A percentile compares a stretch with the other conserved stretches of the same genome.
These are phyloP conservation scores for Halocynthia roretzi DNA, from an alignment of 23 tunicate species.

Conservation along the genomic window DNA sequence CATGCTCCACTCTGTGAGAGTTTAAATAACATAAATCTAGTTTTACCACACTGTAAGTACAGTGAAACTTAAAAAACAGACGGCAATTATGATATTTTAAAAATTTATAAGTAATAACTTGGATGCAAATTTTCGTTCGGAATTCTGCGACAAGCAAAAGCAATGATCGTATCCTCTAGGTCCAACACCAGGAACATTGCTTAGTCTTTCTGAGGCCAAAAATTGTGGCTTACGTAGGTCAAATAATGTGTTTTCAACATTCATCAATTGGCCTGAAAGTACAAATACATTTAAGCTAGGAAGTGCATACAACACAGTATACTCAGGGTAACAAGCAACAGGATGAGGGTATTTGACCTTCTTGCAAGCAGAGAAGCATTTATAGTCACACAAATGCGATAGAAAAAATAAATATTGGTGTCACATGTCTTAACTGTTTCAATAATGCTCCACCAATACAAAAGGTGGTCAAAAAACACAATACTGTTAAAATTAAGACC, in stretches of 20 bases:
- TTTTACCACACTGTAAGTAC: no score
- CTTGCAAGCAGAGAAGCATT: not conserved
- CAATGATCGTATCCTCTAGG: constrained; percentile 48
- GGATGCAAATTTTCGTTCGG: constrained; percentile 28
- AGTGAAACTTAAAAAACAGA: no score
- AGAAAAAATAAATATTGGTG: not conserved
- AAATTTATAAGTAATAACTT: constrained; percentile 2
- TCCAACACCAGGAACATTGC: constrained; percentile 23
- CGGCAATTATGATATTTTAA: no score
- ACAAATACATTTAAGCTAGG: not conserved
- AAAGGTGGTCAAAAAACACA: no score
- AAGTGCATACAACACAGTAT: not conserved
- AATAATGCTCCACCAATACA: not conserved
- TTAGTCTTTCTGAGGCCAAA: constrained; percentile 39
- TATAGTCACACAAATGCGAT: not conserved
- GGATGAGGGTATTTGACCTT: not conserved
- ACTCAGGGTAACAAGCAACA: not conserved
- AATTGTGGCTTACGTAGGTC: constrained; percentile 53
- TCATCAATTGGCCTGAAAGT: constrained; percentile 38
- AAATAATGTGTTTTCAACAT: constrained; percentile 55
- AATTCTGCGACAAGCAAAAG: constrained; percentile 30
- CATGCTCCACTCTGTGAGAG: constrained; percentile 37
- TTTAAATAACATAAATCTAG: not conserved
- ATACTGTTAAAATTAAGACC: no score
- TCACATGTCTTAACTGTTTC: not conserved